Conservation (phyloP, 1,140 invertebrate genomes). For the Telenomus remus region DNA sequence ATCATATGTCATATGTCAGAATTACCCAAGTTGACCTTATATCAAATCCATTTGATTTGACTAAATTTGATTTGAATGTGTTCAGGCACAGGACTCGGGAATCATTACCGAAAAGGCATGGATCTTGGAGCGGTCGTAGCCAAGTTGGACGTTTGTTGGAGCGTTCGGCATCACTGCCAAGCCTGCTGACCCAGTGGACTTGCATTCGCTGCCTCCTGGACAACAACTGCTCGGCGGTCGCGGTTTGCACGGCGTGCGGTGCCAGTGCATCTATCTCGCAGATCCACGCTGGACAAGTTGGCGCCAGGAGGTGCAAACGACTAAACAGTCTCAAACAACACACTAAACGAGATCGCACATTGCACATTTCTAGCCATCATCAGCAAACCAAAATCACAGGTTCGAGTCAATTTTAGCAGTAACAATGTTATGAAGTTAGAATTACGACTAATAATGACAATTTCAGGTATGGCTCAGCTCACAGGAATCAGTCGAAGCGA, state of each 20-base stretch:
- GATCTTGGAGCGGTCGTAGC: conserved; percentile 64
- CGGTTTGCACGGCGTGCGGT: conserved; percentile 70
- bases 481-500: conserved; percentile 68
- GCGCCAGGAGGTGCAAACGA: conserved; percentile 69
- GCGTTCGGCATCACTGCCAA: conserved; percentile 68
- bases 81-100: conserved; percentile 61
- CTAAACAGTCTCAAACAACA: conserved; percentile 62
- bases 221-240: conserved; percentile 68
- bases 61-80: too few species aligned
- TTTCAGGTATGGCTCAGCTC: conserved; percentile 69
- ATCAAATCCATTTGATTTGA: too few species aligned
- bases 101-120: conserved; percentile 58
- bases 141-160: conserved; percentile 47
- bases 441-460: too few species aligned
- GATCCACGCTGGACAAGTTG: conserved; percentile 68
- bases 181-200: conserved; percentile 70
- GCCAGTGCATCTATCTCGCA: conserved; percentile 69
- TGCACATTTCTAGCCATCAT: conserved; percentile 57
- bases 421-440: background rate
- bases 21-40: too few species aligned
- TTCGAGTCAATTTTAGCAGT: too few species aligned
- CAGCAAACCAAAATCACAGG: conserved; percentile 60
- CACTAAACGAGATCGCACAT: conserved; percentile 48
- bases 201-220: conserved; percentile 72
- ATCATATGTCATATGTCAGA: too few species aligned